Percentiles rank a stretch among this genome's conserved stretches.
phyloP scores from a whole-genome alignment of 2,888 invertebrate species.

The Stramonita haemastoma region DNA sequence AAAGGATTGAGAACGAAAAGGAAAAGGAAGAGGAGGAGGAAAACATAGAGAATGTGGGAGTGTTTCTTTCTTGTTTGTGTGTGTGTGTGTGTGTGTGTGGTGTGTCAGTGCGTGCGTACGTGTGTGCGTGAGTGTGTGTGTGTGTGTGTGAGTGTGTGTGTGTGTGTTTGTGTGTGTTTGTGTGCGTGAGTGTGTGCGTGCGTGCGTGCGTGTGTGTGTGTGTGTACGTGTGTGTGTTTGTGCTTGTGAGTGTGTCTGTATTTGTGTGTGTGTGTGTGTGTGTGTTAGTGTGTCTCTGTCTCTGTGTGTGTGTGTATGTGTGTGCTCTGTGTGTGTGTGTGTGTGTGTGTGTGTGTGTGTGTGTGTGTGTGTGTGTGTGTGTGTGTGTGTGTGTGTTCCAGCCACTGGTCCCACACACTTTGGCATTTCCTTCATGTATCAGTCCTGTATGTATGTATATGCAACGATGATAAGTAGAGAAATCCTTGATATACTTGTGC shows the following conservation, averaged over 20 bases:
- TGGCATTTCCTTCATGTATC: too few species aligned
- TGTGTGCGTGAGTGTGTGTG: neutral
- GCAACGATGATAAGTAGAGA: neutral
- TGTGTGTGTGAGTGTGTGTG: neutral
- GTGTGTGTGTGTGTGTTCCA: neutral
- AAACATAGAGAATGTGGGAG: too few species aligned
- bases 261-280: neutral
- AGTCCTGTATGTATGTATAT: neutral
- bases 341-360: neutral
- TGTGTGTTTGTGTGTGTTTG: neutral
- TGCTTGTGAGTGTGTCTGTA: neutral
- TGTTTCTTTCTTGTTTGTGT: too few species aligned
- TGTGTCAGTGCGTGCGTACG: neutral
- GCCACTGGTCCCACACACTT: too few species aligned
- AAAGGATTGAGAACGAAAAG: too few species aligned
- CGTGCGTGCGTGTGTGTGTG: neutral
- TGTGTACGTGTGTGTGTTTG: neutral
- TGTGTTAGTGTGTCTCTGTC: neutral
- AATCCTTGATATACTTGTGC: too few species aligned
- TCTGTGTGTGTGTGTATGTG: neutral
- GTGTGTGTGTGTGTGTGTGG: too few species aligned
- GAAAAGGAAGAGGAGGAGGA: too few species aligned
- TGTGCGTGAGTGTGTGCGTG: neutral
- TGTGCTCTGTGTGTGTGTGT: neutral
- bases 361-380: constrained; percentile 1